Evolutionary conservation across 2,113 vertebrate species (phyloP), one percentile per base, ranked within the genome.

Genomic region (Cynopterus brachyotis): DNA sequence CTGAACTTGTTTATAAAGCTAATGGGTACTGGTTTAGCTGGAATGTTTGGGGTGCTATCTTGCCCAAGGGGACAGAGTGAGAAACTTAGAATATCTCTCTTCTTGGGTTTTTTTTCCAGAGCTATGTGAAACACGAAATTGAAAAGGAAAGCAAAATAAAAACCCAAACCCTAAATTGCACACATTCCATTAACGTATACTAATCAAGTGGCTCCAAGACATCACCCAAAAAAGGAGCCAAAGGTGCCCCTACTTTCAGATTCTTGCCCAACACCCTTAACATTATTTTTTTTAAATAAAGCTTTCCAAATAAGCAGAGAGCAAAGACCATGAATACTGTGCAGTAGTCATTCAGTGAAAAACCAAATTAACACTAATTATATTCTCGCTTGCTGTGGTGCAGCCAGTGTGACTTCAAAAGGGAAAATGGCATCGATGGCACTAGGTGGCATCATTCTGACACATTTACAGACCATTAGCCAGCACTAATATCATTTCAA

Each of bases 361-460:
- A 98, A 98, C 97, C 98, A 98, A 98, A 99, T 98, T 98, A 99
- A 94, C 83, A 50, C 96, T 99, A 98, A 98, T 99, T 98, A 98
- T 97, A 94, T 67, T 97, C 89, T 64, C 45, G 95, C 98, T 98
- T 94, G 98, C 98, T 98, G 98, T 89, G 97, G 98, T 89, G 98
- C 93, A 95, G 98, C 88, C 98, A 97, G 96, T 96, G 98, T 96
- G 98, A 97, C 98, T 98, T 97, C 98, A 98, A 94, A 50, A 96
- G 95, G 97, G 97, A 98, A 98, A 89, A 89, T 64, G 97, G 97
- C 96, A 83, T 97, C 95, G 35, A 3, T 98, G 98, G 98, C 99
- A 99, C 98, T 99, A 98, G 99, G 98, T 98, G 98, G 99, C 98
- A 98, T 98, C 98, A 97, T 98, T 98, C 97, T 98, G 98, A 99